Evolutionary conservation across 2,888 invertebrate genomes (phyloP).

Genomic region (Altica lythri): DNA sequence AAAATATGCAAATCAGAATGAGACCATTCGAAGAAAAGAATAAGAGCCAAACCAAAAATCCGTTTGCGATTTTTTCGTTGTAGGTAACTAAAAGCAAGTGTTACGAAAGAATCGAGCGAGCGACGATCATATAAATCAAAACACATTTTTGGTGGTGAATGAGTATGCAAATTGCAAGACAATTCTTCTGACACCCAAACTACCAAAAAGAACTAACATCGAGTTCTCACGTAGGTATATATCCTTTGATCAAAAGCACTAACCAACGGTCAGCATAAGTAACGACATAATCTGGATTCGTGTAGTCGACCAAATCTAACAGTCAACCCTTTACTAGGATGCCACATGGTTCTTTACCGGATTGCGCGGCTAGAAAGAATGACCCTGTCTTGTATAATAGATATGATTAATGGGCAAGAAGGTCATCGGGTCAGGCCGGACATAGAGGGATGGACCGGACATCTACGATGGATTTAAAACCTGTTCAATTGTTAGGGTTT

Average conservation of each 20-base stretch:
- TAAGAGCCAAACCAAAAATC: conserved; percentile 27
- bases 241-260: conserved; percentile 48
- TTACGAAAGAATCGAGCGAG: too few species aligned
- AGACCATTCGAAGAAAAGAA: too few species aligned
- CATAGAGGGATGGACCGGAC: conserved; percentile 56
- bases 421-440: conserved; percentile 57
- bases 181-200: conserved; percentile 48
- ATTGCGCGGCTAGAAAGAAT: conserved; percentile 45
- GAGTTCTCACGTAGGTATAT: conserved; percentile 54
- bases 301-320: conserved; percentile 44
- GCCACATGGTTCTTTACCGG: too few species aligned
- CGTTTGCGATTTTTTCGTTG: conserved; percentile 28
- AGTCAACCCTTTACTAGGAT: too few species aligned
- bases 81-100: conserved; percentile 19
- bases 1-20: conserved; percentile 40
- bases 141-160: conserved; percentile 54
- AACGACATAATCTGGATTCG: conserved; percentile 58
- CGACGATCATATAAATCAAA: conserved; percentile 54
- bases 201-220: conserved; percentile 47
- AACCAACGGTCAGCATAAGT: conserved; percentile 55
- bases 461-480: conserved; percentile 53
- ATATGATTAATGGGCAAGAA: conserved; percentile 59
- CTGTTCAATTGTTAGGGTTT: conserved; percentile 50
- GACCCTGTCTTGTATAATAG: conserved; percentile 55
- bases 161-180: conserved; percentile 55